phyloP scores from a whole-genome alignment of 1,140 invertebrate species.

The Caenorhabditis tropicalis region DNA sequence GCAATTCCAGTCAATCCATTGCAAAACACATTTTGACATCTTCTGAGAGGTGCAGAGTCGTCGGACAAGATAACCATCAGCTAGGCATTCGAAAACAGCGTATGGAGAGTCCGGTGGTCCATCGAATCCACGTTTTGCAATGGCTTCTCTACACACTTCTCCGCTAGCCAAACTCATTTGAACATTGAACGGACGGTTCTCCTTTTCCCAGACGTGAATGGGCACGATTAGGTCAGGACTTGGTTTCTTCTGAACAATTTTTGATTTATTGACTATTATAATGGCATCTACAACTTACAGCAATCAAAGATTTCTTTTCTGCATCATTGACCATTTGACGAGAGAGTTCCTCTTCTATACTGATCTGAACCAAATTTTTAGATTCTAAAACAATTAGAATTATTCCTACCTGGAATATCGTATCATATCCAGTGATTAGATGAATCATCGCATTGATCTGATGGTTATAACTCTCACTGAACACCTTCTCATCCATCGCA shows the following conservation, averaged over 20 bases:
- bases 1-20: conserved; percentile 63
- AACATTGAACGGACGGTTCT: conserved; percentile 66
- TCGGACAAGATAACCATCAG: background rate
- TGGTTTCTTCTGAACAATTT: background rate
- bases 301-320: conserved; percentile 51
- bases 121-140: conserved; percentile 46
- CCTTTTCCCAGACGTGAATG: conserved; percentile 64
- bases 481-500: background rate
- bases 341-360: conserved; percentile 53
- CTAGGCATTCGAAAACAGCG: conserved; percentile 55
- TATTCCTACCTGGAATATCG: conserved; percentile 22
- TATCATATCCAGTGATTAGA: conserved; percentile 37
- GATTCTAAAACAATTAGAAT: background rate
- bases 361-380: conserved; percentile 22
- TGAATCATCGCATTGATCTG: conserved; percentile 25
- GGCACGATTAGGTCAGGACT: conserved; percentile 54
- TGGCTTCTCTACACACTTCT: conserved; percentile 49
- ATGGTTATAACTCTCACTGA: conserved; percentile 37
- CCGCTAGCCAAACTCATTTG: conserved; percentile 48
- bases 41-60: background rate
- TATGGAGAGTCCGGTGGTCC: conserved; percentile 43
- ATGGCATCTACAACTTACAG: conserved; percentile 51
- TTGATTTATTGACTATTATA: background rate
- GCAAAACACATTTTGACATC: conserved; percentile 12
- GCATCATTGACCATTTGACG: conserved; percentile 58